Evolutionary conservation across 2,113 vertebrate genomes (phyloP), one percentile per base, ranked within the genome.

Genomic region (Nerophis lumbriciformis): DNA sequence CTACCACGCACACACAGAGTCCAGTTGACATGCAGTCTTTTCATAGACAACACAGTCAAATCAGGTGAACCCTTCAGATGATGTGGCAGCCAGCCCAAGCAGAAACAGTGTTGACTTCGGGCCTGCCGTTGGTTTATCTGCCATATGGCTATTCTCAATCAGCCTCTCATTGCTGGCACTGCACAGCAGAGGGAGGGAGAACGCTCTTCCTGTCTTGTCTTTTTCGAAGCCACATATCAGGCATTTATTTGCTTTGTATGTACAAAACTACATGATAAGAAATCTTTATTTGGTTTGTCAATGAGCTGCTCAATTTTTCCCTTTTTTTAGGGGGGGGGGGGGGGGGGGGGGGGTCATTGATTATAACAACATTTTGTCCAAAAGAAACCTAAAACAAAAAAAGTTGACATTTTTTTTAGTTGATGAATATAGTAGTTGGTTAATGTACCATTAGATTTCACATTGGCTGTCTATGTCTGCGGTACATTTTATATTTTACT

Each of bases 121-220:
- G 67, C 66, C 73, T 75, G 77, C 65, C 67, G 71, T 80, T 79
- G 69, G 68, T 78, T 82, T 76, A 79, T 81, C 77, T 81, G 81
- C 84, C 84, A 81, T 85, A 88, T 86, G 86, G 81, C 78, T 82
- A 81, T 77, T 72, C 69, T 73, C 72, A 76, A 78, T 78, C 81
- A 77, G 66, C 57, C 61, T 65, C 36, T 67, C 70, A 75, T 63
- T 72, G 61, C 58, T 80, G 79, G 71, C 72, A 59, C 53, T 52
- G 76, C 77, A 14, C 78, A 76, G 66, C 36, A 65, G 58, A 50
- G 7, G 21, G 50, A 36, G 42, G 38, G 42, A 55, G 5, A 56
- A 35, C 66, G 66, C 45, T 19, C 51, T 52, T 58, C 51, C 49
- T 65, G 53, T 15, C 54, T 28, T 75, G 65, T 63, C 65, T 66